A percentile compares a stretch with the other conserved stretches of the same genome.
phyloP scores from a whole-genome alignment of 35 echinoderm and acorn worm genomes.

The Lytechinus pictus region DNA sequence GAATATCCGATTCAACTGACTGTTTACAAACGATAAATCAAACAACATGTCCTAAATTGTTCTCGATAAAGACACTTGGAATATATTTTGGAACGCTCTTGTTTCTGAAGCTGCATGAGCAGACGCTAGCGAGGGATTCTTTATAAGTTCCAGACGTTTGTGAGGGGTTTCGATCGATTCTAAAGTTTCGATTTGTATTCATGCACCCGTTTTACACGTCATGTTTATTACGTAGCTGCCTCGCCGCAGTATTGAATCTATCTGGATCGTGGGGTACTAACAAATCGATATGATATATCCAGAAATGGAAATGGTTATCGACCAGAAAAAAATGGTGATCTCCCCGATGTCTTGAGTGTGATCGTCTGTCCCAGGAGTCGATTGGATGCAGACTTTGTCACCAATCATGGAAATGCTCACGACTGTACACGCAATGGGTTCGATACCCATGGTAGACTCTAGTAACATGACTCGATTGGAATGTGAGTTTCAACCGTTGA shows the following conservation, averaged over 20 bases:
- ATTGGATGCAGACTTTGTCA: not conserved
- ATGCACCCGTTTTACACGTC: not conserved
- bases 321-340: no score
- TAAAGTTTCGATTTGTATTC: not conserved
- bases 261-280: no score
- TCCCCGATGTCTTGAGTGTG: no score
- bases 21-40: not conserved
- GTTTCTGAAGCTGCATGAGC: not conserved
- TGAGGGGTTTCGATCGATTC: not conserved
- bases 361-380: no score
- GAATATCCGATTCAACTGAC: not conserved
- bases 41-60: not conserved
- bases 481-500: slow-evolving; percentile 10
- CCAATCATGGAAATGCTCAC: not conserved
- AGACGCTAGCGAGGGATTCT: not conserved
- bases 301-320: no score
- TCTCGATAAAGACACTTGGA: not conserved
- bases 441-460: not conserved
- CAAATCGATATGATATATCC: no score
- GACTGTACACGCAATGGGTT: not conserved
- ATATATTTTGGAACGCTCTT: not conserved
- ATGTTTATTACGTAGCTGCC: not conserved
- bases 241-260: not conserved
- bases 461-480: not conserved
- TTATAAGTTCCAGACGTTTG: not conserved